phyloP scores from a whole-genome alignment of 2,888 invertebrate species.

The Psococerastis gibbosa region DNA sequence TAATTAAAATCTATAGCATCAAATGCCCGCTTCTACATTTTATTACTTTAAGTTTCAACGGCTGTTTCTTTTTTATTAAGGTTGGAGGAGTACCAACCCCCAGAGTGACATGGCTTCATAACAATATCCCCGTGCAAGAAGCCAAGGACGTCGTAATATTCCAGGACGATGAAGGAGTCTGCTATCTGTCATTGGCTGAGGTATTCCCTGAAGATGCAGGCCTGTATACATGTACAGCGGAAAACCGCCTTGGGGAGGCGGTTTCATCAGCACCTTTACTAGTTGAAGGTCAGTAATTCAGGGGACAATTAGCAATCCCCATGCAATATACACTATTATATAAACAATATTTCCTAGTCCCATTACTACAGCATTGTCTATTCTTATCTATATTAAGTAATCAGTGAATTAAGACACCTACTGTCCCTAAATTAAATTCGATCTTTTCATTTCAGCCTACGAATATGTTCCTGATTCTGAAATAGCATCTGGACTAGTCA shows the following conservation, averaged over 20 bases:
- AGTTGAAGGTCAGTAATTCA: conserved; percentile 63
- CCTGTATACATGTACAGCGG: conserved; percentile 62
- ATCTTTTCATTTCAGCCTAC: conserved; percentile 43
- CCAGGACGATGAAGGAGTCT: conserved; percentile 58
- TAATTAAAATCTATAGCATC: no score
- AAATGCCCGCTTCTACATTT: no score
- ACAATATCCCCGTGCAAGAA: conserved; percentile 47
- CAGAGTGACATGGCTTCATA: conserved; percentile 60
- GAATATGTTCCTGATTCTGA: conserved; percentile 82
- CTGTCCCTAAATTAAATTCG: conserved; percentile 5
- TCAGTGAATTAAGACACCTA: no score
- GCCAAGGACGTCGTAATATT: conserved; percentile 32
- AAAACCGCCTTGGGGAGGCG: conserved; percentile 66
- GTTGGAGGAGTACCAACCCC: conserved; percentile 63
- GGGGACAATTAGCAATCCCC: no score
- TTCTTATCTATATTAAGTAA: conserved; percentile 14
- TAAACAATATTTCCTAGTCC: conserved; percentile 13
- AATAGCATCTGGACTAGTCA: conserved; percentile 40
- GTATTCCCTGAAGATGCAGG: conserved; percentile 85
- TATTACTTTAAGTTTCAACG: no score
- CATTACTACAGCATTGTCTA: conserved; percentile 11
- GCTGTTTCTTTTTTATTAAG: conserved; percentile 17
- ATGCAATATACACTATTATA: no score
- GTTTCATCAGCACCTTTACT: conserved; percentile 53
- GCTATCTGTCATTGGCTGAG: conserved; percentile 63